Base-by-base conservation (phyloP, 2,797 vertebrate genomes). In the Labroides dimidiatus region DNA sequence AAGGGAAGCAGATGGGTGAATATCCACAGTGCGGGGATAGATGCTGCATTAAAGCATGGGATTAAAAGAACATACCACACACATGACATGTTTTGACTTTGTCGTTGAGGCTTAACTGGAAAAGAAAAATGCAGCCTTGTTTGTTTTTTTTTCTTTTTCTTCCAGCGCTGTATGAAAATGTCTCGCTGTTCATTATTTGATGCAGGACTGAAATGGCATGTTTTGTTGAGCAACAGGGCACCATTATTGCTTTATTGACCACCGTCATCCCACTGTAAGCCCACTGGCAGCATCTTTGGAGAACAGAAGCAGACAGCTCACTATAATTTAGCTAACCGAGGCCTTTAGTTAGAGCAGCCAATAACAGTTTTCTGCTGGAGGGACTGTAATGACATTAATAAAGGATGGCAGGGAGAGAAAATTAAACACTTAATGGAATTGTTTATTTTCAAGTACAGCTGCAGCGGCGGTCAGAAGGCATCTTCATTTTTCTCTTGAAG, bases 221-320 rank as follows among this genome's bases (percentile, higher is more conserved):
- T 84, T 85, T 75, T 78, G 59, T 37, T 41, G 70, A 76, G 77
- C 49, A 60, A 48, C 64, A 59, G 74, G 64, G 44, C 70, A 76
- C 53, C 81, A 88, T 82, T 80, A 87, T 87, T 77, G 78, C 72
- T 84, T 87, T 87, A 88, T 90, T 86, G 87, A 90, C 81, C 65
- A 21, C 55, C 33, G 45, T 70, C 76, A 61, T 79, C 80, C 64
- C 69, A 59, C 54, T 51, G 58, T 67, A 72, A 72, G 61, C 71
- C 64, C 76, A 64, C 64, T 30, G 77, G 61, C 72, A 51, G 69
- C 11, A 67, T 68, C 69, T 64, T 64, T 15, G 60, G 72, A 80
- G 76, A 65, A 62, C 76, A 85, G 65, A 76, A 74, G 68, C 65
- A 65, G 77, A 77, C 77, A 67, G 69, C 76, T 69, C 62, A 42